Conservation (phyloP, 2,888 invertebrate genomes). For the Drosophila testacea region DNA sequence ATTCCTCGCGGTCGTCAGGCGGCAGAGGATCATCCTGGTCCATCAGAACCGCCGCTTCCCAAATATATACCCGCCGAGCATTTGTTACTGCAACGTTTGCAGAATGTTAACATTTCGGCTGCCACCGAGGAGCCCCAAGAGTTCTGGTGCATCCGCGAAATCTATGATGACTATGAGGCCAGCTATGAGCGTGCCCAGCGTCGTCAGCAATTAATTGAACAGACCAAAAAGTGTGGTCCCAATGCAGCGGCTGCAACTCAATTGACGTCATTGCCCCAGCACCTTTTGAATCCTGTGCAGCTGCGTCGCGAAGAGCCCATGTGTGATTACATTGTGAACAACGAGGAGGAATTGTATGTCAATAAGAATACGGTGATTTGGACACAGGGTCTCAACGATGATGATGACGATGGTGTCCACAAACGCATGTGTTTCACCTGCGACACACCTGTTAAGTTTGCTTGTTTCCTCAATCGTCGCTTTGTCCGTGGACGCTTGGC, state of each 20-base stretch:
- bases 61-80: conserved; percentile 87
- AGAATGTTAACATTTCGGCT: conserved; percentile 90
- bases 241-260: conserved; percentile 52
- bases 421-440: conserved; percentile 90
- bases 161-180: conserved; percentile 86
- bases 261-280: conserved; percentile 60
- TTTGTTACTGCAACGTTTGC: conserved; percentile 89
- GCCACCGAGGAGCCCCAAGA: conserved; percentile 86
- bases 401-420: conserved; percentile 63
- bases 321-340: conserved; percentile 84
- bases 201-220: conserved; percentile 59
- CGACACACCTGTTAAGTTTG: conserved; percentile 93
- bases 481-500: conserved; percentile 84
- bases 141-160: conserved; percentile 87
- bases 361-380: conserved; percentile 94
- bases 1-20: conserved; percentile 94
- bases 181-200: conserved; percentile 56
- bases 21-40: conserved; percentile 91
- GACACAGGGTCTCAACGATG: conserved; percentile 85
- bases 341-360: conserved; percentile 95
- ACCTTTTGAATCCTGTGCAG: conserved; percentile 41
- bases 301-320: conserved; percentile 73
- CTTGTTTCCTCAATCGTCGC: conserved; percentile 89
- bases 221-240: conserved; percentile 64
- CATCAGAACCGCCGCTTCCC: conserved; percentile 86